Conservation (phyloP, 2,888 invertebrate genomes). For the Hirtodrosophila duncani region DNA sequence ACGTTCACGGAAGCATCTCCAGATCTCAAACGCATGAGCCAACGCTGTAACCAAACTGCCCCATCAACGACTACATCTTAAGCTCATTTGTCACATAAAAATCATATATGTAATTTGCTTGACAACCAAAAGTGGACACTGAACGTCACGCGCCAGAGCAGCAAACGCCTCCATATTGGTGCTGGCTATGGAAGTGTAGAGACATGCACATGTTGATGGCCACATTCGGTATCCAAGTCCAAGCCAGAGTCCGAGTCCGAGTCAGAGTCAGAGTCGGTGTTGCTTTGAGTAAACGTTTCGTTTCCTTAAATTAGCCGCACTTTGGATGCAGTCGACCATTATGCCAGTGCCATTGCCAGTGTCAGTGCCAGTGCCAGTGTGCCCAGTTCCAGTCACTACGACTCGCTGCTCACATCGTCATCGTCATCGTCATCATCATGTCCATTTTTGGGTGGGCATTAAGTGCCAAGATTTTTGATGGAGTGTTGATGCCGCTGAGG, state of each 20-base stretch:
- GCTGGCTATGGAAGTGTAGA: conserved; percentile 30
- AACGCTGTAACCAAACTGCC: conserved; percentile 43
- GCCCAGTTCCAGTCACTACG: too few species aligned
- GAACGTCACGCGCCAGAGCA: conserved; percentile 60
- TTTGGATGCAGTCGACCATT: conserved; percentile 57
- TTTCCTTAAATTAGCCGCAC: conserved; percentile 72
- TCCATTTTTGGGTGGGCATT: conserved; percentile 68
- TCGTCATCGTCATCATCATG: conserved; percentile 34
- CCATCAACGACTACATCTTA: conserved; percentile 61
- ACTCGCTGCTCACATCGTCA: conserved; percentile 10
- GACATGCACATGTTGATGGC: conserved; percentile 22
- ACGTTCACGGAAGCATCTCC: conserved; percentile 40
- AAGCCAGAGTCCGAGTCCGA: not conserved
- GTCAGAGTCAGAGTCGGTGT: conserved; percentile 18
- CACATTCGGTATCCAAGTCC: conserved; percentile 3
- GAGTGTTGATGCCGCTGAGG: conserved; percentile 59
- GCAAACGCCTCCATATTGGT: conserved; percentile 70
- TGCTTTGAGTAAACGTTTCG: conserved; percentile 57
- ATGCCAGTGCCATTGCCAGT: conserved; percentile 37
- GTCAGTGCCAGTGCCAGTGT: conserved; percentile 2
- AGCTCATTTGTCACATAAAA: conserved; percentile 71
- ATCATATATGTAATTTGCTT: conserved; percentile 73
- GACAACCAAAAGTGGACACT: conserved; percentile 68
- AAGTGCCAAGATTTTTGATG: conserved; percentile 64
- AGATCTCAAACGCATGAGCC: not conserved